phyloP scores from a whole-genome alignment of 2,888 invertebrate species.

The Epistrophe grossulariae region DNA sequence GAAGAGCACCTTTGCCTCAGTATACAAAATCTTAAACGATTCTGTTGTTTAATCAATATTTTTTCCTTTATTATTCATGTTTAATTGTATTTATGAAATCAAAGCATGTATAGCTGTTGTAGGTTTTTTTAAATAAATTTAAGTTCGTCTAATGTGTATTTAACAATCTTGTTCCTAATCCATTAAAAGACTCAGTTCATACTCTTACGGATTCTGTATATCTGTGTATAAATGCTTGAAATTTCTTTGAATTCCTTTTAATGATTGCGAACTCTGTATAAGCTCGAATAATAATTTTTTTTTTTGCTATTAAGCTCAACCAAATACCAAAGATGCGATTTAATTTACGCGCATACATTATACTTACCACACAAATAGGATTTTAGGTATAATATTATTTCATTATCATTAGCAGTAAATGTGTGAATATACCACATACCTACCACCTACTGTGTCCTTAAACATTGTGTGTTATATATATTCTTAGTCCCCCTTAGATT shows the following conservation, averaged over 20 bases:
- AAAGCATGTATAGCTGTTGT: no score
- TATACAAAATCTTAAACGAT: no score
- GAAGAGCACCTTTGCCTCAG: no score
- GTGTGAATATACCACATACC: constrained; percentile 4
- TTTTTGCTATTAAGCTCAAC: background rate
- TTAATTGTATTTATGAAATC: no score
- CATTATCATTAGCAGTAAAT: constrained; percentile 5
- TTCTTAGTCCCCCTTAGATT: constrained; percentile 42
- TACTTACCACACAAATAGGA: background rate
- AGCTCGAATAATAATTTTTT: background rate
- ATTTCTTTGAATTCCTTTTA: background rate
- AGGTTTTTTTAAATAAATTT: no score
- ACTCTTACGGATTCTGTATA: no score
- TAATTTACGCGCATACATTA: constrained; percentile 9
- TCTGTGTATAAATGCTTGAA: background rate
- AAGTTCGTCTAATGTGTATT: no score
- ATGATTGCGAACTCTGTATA: background rate
- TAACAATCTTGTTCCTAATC: no score
- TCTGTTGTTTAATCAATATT: no score
- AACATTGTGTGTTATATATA: background rate
- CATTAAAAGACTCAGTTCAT: no score
- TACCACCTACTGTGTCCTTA: background rate
- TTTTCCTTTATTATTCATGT: no score
- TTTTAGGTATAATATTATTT: constrained; percentile 1
- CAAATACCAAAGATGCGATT: background rate